A percentile compares a stretch with the other conserved stretches of the same genome.
Conservation (phyloP, 2,797 vertebrate species). For the Pagetopsis macropterus region DNA sequence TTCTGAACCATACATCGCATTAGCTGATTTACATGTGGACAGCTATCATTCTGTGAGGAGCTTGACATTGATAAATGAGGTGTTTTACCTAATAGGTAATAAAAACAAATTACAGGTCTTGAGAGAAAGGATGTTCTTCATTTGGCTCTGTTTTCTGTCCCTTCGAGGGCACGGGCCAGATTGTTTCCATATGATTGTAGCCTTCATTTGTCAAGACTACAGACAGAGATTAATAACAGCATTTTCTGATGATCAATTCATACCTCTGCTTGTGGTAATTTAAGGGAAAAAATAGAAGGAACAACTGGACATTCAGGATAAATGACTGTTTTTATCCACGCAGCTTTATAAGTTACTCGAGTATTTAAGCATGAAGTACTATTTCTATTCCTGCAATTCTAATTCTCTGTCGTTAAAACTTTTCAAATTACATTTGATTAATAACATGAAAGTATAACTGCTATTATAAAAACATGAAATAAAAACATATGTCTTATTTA, state of each 20-base stretch:
- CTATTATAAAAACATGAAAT: conserved; percentile 51
- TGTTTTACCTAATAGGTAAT: conserved; percentile 89
- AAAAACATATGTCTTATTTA: conserved; percentile 62
- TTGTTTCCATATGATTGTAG: conserved; percentile 86
- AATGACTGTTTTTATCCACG: conserved; percentile 22
- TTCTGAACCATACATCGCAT: conserved; percentile 86
- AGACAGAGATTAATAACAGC: conserved; percentile 80
- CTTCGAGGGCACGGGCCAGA: conserved; percentile 76
- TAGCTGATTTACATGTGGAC: conserved; percentile 88
- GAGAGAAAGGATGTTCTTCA: conserved; percentile 87
- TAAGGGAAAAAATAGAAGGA: conserved; percentile 38
- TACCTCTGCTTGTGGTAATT: conserved; percentile 54
- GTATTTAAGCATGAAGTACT: conserved; percentile 24
- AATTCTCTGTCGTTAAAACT: conserved; percentile 43
- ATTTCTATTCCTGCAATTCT: conserved; percentile 34
- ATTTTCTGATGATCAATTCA: conserved; percentile 73
- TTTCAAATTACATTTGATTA: conserved; percentile 61
- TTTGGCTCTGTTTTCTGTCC: conserved; percentile 86
- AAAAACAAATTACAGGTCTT: conserved; percentile 87
- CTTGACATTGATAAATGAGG: conserved; percentile 88
- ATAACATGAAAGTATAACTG: conserved; percentile 68
- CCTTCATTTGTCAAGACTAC: conserved; percentile 79
- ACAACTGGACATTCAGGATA: conserved; percentile 36
- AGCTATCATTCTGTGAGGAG: conserved; percentile 87
- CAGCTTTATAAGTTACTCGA: conserved; percentile 20